Percentiles rank a stretch among this genome's conserved stretches.
Evolutionary conservation across 2,113 vertebrate genomes (phyloP).

Genomic region (Saguinus imperator): DNA sequence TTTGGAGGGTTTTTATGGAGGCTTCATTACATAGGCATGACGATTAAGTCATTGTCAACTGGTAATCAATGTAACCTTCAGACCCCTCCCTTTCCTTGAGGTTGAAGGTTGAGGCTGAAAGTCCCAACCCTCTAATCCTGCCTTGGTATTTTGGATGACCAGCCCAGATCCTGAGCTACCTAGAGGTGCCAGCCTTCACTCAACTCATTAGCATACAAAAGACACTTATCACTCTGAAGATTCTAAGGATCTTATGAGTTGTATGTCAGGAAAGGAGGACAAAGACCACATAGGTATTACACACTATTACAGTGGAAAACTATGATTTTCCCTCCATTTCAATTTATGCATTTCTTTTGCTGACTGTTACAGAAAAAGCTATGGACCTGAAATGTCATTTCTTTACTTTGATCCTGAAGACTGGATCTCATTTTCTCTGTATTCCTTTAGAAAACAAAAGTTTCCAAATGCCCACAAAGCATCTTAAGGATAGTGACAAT

Average conservation of each 20-base stretch:
- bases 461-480: not conserved
- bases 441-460: conserved; percentile 9
- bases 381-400: not conserved
- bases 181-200: not conserved
- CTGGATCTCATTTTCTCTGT: not conserved
- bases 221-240: not conserved
- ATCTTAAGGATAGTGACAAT: not conserved
- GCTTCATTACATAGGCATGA: not conserved
- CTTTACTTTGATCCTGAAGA: not conserved
- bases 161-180: not conserved
- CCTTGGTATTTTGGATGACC: not conserved
- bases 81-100: not conserved
- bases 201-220: not conserved
- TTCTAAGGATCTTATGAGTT: not conserved
- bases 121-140: not conserved
- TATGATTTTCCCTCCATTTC: not conserved
- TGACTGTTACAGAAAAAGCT: not conserved
- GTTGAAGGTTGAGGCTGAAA: not conserved
- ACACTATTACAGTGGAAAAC: not conserved
- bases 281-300: not conserved
- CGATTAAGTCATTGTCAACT: not conserved
- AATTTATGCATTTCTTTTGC: not conserved
- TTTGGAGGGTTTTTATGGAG: not conserved
- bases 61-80: not conserved
- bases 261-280: not conserved